phyloP scores from a whole-genome alignment of 2,888 invertebrate species.

The Oscheius sp. region DNA sequence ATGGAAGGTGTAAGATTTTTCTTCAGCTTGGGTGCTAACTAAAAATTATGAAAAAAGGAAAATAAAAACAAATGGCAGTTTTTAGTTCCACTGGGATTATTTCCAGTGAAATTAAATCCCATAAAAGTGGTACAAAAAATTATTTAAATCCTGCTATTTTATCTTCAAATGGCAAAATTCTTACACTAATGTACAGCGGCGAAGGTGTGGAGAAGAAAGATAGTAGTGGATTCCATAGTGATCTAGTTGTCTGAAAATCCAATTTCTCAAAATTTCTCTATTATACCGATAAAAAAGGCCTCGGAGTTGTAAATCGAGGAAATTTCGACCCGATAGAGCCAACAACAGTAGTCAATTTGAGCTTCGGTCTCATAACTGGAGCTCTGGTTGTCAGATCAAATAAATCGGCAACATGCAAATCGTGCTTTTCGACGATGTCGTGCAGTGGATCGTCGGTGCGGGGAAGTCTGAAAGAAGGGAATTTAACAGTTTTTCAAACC shows the following conservation, averaged over 20 bases:
- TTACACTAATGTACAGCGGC: conserved; percentile 4
- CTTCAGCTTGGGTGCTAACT: no score
- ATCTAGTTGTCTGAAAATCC: conserved; percentile 9
- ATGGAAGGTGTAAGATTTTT: no score
- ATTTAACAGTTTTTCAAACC: neutral
- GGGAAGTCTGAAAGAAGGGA: neutral
- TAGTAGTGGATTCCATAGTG: neutral
- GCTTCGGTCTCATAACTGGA: neutral
- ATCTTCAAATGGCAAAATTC: no score
- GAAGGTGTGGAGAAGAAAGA: conserved; percentile 11
- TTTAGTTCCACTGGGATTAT: no score
- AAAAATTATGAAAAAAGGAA: no score
- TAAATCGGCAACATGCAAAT: neutral
- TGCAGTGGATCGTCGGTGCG: conserved; percentile 1
- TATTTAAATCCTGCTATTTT: no score
- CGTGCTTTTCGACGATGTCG: neutral
- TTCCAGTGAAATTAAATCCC: no score
- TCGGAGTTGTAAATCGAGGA: neutral
- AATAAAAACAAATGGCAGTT: no score
- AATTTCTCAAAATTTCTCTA: neutral
- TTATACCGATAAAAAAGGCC: neutral
- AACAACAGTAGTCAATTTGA: neutral
- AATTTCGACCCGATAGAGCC: neutral
- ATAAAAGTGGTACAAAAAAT: no score
- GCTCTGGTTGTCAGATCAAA: neutral